Evolutionary conservation across 2,888 invertebrate species (phyloP), one percentile per base, ranked within the genome.

Genomic region (Lampropteryx suffumata): DNA sequence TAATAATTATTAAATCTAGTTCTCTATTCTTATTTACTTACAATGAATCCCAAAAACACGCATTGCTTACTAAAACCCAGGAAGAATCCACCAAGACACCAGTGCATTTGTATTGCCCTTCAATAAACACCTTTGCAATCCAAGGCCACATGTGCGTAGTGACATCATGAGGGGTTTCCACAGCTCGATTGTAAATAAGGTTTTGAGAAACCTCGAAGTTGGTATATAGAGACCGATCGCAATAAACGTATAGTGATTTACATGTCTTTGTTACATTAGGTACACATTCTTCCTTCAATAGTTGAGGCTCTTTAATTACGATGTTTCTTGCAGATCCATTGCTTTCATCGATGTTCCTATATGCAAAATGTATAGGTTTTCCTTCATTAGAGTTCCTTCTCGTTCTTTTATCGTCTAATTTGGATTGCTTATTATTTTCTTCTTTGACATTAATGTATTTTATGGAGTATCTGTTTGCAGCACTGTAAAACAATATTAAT

Each of bases 121-220:
- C 93, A 0, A 92, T 84, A 74, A 92, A 95, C 42, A 97, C 84
- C 64, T 94, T 93, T 0, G 93, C 95, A 65, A 93, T 82, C 96
- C 96, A 96, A 0, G 95, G 95, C 91, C 93, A 93, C 50, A 81
- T 70, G 11, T 73, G 56, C 8, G 32, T 30, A 27, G 48, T 43
- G 11, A 36, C 29, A 7, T 64, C 64, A 2, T 55, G 53, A 3
- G 55, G 42, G 5, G 48, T 50, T 41, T 71, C 67, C 0, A 68
- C 62, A 47, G 69, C 64, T 59, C 74, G 64, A 13, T 59, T 61
- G 12, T 67, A 73, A 13, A 73, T 53, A 3, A 72, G 35, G 42
- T 73, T 80, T 63, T 80, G 71, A 29, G 69, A 59, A 30, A 69
- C 58, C 43, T 79, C 77, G 41, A 82, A 82, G 53, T 83, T 67